A percentile compares a stretch with the other conserved stretches of the same genome.
phyloP scores from a whole-genome alignment of 2,888 invertebrate genomes.

The Drosophila borborema region DNA sequence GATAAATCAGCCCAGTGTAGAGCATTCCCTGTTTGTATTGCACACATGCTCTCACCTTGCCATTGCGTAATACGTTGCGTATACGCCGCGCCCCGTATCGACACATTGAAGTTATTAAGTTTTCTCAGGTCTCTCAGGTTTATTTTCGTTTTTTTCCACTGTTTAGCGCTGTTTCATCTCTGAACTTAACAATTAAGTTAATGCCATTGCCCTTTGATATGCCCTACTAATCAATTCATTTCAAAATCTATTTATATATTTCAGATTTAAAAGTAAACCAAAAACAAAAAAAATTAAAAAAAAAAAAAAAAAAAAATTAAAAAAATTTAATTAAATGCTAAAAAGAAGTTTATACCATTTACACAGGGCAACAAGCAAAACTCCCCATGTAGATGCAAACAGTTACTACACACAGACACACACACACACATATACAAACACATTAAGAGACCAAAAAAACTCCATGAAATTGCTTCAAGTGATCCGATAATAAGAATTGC shows the following conservation, averaged over 20 bases:
- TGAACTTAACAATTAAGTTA: slow-evolving; percentile 48
- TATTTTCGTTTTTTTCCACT: slow-evolving; percentile 21
- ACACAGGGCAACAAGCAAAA: slow-evolving; percentile 39
- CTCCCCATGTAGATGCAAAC: slow-evolving; percentile 32
- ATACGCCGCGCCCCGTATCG: background rate
- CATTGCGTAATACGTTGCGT: background rate
- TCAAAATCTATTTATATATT: slow-evolving; percentile 41
- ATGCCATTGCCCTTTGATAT: slow-evolving; percentile 48
- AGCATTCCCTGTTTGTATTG: slow-evolving; percentile 8
- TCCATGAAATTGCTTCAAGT: slow-evolving; percentile 75
- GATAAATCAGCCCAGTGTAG: background rate
- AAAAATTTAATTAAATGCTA: slow-evolving; percentile 19
- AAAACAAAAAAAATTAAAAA: slow-evolving; percentile 20
- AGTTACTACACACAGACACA: slow-evolving; percentile 43
- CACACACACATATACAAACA: slow-evolving; percentile 21
- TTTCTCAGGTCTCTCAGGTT: background rate
- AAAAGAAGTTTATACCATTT: slow-evolving; percentile 46
- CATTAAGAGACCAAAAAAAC: slow-evolving; percentile 59
- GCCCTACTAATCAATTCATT: slow-evolving; percentile 51
- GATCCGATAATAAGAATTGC: slow-evolving; percentile 78
- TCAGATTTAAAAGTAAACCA: slow-evolving; percentile 59
- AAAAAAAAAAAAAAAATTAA: slow-evolving; percentile 21
- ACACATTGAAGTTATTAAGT: background rate
- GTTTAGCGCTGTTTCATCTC: slow-evolving; percentile 37
- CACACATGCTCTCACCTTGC: slow-evolving; percentile 2